phyloP scores from a whole-genome alignment of 2,797 vertebrate genomes.

The Diceros bicornis region DNA sequence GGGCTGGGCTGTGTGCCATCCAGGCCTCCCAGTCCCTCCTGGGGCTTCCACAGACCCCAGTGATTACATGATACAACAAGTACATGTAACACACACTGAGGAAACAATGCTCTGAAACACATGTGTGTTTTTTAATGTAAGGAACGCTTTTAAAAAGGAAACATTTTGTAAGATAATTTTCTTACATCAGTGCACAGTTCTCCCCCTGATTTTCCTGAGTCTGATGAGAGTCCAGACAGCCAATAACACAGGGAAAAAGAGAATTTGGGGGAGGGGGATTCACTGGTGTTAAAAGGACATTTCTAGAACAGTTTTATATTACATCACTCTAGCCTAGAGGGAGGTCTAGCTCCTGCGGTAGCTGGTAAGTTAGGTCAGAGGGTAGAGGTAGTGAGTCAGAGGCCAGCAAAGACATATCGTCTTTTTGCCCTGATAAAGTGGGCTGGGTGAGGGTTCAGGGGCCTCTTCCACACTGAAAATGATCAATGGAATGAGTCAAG shows the following conservation, averaged over 20 bases:
- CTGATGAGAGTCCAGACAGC: neutral
- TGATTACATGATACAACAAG: neutral
- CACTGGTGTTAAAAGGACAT: neutral
- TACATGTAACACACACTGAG: neutral
- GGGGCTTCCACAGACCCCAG: neutral
- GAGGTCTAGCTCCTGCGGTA: neutral
- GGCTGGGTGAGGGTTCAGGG: neutral
- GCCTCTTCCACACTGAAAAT: neutral
- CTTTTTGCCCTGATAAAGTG: neutral
- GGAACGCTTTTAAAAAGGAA: slow-evolving; percentile 50
- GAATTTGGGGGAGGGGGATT: neutral
- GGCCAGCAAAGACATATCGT: neutral
- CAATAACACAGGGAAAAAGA: neutral
- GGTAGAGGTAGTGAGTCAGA: neutral
- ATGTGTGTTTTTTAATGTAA: slow-evolving; percentile 8
- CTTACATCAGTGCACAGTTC: neutral
- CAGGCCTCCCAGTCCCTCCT: neutral
- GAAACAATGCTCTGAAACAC: neutral
- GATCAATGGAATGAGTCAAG: neutral
- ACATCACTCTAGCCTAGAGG: neutral
- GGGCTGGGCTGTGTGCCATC: neutral
- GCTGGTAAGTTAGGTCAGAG: neutral
- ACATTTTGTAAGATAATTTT: neutral
- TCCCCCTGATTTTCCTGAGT: neutral
- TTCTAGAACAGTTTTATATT: neutral